phyloP scores from a whole-genome alignment of 2,113 vertebrate genomes.

The Ailurus styani region DNA sequence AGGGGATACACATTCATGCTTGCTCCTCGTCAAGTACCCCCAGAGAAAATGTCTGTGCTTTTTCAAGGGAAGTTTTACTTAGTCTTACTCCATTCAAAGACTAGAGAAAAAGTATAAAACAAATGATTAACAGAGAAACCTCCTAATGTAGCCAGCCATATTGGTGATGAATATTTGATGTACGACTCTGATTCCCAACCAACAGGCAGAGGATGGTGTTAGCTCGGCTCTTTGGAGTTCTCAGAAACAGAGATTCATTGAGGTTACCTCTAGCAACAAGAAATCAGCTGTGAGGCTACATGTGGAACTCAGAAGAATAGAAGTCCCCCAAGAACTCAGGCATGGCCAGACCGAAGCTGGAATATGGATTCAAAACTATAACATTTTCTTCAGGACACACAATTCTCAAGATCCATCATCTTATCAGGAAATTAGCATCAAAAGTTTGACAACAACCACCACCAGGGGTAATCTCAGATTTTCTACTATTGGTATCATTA shows the following conservation, averaged over 20 bases:
- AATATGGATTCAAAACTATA: background rate
- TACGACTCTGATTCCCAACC: background rate
- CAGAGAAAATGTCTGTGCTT: background rate
- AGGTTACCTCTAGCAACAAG: background rate
- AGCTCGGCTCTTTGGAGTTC: background rate
- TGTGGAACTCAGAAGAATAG: background rate
- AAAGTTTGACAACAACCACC: background rate
- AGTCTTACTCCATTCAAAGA: background rate
- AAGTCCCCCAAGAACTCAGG: background rate
- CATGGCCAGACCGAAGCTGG: background rate
- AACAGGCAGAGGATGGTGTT: background rate
- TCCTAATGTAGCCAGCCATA: background rate
- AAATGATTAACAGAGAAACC: constrained; percentile 3
- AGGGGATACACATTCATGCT: background rate
- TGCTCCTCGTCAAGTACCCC: background rate
- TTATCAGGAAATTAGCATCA: background rate
- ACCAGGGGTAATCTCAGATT: background rate
- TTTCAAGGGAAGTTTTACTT: background rate
- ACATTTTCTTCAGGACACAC: background rate
- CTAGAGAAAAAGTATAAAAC: background rate
- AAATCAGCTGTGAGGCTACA: background rate
- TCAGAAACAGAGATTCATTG: background rate
- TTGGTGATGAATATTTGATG: constrained; percentile 22
- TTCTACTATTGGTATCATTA: background rate
- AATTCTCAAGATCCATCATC: background rate